Conservation (phyloP, 2,113 vertebrate genomes). For the Megaptera novaeangliae region DNA sequence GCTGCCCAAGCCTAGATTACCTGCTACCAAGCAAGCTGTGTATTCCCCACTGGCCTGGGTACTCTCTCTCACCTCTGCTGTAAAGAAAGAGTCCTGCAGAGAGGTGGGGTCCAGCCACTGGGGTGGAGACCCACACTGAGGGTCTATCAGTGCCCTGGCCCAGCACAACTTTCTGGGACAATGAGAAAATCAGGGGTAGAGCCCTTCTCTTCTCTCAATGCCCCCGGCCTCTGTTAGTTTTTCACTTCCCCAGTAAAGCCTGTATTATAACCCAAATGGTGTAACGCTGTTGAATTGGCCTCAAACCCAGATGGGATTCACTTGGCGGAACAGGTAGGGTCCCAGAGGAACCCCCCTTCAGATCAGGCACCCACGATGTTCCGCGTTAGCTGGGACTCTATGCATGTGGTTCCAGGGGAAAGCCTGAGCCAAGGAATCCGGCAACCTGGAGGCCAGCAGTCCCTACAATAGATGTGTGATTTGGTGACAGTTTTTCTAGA, state of each 20-base stretch:
- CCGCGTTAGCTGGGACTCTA: background rate
- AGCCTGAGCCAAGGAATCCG: background rate
- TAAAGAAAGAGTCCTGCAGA: background rate
- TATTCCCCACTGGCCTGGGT: background rate
- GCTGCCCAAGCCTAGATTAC: background rate
- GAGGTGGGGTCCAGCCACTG: background rate
- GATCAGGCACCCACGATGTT: fast-evolving
- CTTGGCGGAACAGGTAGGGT: background rate
- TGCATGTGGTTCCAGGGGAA: background rate
- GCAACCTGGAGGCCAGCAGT: background rate
- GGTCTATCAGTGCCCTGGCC: background rate
- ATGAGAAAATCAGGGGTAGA: background rate
- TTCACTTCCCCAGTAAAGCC: background rate
- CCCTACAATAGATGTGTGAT: background rate
- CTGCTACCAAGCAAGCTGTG: background rate
- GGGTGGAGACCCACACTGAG: background rate
- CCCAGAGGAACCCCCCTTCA: background rate
- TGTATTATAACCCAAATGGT: background rate
- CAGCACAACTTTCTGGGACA: background rate
- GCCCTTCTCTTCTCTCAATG: background rate
- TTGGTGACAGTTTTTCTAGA: background rate
- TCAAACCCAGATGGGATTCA: background rate
- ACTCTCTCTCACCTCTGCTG: background rate
- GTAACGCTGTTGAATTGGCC: background rate
- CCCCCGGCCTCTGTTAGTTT: background rate